Base-by-base conservation (phyloP, 2,113 vertebrate genomes). In the Lethenteron camtschaticum region DNA sequence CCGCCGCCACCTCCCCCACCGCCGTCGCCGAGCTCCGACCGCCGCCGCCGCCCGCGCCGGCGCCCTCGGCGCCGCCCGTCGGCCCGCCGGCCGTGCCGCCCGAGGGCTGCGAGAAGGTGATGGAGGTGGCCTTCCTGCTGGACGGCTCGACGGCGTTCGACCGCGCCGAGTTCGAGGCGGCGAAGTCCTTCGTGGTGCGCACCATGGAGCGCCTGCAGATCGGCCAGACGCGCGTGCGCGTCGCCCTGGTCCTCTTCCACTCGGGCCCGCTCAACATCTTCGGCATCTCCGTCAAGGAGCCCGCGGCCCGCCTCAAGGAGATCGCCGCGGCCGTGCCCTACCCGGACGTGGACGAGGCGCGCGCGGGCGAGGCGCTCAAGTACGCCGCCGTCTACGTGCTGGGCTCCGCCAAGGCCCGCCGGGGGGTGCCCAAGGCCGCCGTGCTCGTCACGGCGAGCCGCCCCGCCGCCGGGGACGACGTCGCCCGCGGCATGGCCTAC, bases 51-150 rank as follows among this genome's bases (percentile, higher is more conserved):
- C 4, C 2, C 60, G 14, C 60, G 60, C 20, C 60, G n/a, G 2
- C 60, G 14, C n/a, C 24, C 24, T 3, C 24, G 24, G 24, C 24
- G 24, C 24, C 24, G 24, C 60, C 60, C 2, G 60, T 10, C 20
- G 60, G n/a, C 14, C 60, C 60, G n/a, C 60, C 60, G 9, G 20
- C 60, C 60, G 60, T 66, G 14, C 60, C 60, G 6, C 60, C 60
- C 20, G 60, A 66, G n/a, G 60, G 60, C 9, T 10, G 60, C 20
- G 60, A 66, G 9, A 66, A 66, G 60, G 85, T 90, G 68, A 90
- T 99, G 85, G 94, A 99, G 70, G 79, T 99, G 75, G 90, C 86
- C 20, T 91, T 97, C 78, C 75, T 99, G 18, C 69, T 99, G 1
- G 94, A 99, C 9, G 90, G 89, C 66, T 94, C 92, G 5, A 76